Evolutionary conservation across 2,888 invertebrate genomes (phyloP), one percentile per base, ranked within the genome.

Genomic region (Pycnomerus fuliginosus): DNA sequence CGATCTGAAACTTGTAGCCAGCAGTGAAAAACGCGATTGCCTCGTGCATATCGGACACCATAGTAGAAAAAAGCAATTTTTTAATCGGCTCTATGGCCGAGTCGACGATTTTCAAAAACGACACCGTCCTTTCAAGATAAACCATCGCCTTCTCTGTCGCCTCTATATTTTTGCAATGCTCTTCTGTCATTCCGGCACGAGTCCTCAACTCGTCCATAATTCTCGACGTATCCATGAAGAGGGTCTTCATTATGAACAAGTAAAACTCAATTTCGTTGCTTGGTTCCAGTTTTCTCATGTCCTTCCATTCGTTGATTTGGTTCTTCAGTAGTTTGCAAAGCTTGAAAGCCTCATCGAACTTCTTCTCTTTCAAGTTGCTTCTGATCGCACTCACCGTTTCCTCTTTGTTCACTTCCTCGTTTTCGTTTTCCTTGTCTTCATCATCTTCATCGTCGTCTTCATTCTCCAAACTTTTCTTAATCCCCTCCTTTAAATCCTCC

Each of bases 11-110:
- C 52, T 86, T 80, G 61, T 82, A 84, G 0, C 89, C 88, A 0
- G 85, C 81, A 0, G 89, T 87, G 56, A 96, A 87, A 67, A 95
- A 91, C 44, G 90, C 85, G 15, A 96, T 87, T 0, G 95, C 88
- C 68, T 95, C 96, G 37, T 85, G 80, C 8, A 92, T 87, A 68
- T 95, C 95, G 0, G 86, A 80, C 2, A 84, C 79, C 48, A 81
- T 80, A 52, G 82, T 80, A 0, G 87, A 85, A 67, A 83, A 80
- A 7, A 95, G 74, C 61, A 94, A 72, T 12, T 84, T 78, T 53
- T 84, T 82, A 44, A 91, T 82, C n/a, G 84, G 71, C 0, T 80
- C 79, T 40, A 87, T 71, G 3, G 79, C 75, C 10, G 68, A 64
- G 49, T 79, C 76, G 2, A 69, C 54, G 3, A 67, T 45, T 38